phyloP scores from a whole-genome alignment of 2,797 vertebrate species.

The Trichosurus vulpecula region DNA sequence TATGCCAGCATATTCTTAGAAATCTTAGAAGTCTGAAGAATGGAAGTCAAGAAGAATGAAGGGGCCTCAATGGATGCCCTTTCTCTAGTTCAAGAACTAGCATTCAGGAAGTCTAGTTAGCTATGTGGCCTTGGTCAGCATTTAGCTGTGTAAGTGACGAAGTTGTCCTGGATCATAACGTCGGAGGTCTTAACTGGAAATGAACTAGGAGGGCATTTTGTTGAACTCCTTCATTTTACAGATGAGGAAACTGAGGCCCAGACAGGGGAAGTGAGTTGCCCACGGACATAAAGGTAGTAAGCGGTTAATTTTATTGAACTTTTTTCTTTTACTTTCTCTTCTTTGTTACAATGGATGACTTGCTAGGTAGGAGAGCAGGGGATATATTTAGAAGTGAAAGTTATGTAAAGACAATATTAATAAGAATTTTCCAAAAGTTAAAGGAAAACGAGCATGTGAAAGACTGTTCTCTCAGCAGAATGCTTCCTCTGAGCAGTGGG shows the following conservation, averaged over 20 bases:
- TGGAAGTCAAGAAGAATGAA: slow-evolving; percentile 12
- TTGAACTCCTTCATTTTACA: background rate
- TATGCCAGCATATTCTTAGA: background rate
- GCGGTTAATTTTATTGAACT: background rate
- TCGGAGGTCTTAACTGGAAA: background rate
- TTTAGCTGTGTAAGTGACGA: background rate
- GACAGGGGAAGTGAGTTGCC: background rate
- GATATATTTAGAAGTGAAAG: background rate
- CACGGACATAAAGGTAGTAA: background rate
- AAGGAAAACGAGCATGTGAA: background rate
- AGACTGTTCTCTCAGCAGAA: background rate
- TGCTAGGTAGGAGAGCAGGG: background rate
- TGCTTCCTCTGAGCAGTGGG: background rate
- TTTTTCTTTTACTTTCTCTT: background rate
- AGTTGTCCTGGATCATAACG: background rate
- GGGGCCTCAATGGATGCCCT: background rate
- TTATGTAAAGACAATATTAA: background rate
- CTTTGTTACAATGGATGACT: background rate
- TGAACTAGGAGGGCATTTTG: background rate
- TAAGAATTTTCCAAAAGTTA: background rate
- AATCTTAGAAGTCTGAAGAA: slow-evolving; percentile 1
- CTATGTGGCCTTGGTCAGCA: background rate
- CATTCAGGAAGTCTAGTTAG: background rate
- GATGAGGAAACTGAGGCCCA: background rate
- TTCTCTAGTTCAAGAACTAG: background rate